Evolutionary conservation across 2,888 invertebrate genomes (phyloP).

Genomic region (Pyrocoelia pectoralis): DNA sequence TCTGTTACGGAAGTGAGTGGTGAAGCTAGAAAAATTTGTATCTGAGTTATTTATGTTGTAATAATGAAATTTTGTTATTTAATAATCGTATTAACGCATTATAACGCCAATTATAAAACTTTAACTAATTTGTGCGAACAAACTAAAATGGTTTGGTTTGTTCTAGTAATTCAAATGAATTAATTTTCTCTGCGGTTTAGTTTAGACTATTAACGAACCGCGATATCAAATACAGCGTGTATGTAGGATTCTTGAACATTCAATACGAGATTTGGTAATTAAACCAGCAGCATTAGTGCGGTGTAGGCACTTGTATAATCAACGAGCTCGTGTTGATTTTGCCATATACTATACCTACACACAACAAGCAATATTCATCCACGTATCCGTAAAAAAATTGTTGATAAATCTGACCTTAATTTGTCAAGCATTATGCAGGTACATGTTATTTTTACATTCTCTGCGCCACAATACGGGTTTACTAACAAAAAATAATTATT

Average conservation of each 20-base stretch:
- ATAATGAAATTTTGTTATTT: not conserved
- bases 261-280: not conserved
- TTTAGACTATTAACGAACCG: not conserved
- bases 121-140: not conserved
- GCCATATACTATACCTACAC: not conserved
- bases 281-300: not conserved
- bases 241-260: constrained; percentile 1
- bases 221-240: not conserved
- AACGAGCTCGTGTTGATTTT: constrained; percentile 1
- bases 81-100: not conserved
- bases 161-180: not conserved
- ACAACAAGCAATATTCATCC: not conserved
- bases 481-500: not conserved
- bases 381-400: not conserved
- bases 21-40: not conserved
- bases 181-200: not conserved
- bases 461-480: not conserved
- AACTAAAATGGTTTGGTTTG: not conserved
- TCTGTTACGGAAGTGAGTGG: not conserved
- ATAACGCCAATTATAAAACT: not conserved
- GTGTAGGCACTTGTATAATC: not conserved
- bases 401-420: not conserved
- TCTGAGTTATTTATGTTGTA: not conserved
- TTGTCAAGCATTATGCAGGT: not conserved
- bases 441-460: not conserved